Evolutionary conservation across 2,797 vertebrate species (phyloP).

Genomic region (Geotrypetes seraphini): DNA sequence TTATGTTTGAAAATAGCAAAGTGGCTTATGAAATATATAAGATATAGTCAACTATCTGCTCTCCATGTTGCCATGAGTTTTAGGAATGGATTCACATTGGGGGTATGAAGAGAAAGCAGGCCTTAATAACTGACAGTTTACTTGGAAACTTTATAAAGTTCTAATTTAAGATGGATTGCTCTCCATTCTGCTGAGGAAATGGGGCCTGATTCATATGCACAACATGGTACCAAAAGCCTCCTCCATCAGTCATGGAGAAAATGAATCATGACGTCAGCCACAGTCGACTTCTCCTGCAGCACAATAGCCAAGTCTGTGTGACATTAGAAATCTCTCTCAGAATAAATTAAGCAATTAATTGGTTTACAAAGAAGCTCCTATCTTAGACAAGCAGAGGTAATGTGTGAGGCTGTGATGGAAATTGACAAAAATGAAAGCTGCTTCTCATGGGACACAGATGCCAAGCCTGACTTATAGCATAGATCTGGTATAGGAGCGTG

Average conservation of each 20-base stretch:
- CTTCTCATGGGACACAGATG: slow-evolving; percentile 16
- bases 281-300: slow-evolving; percentile 13
- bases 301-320: slow-evolving; percentile 33
- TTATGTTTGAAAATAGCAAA: too few relatives aligned
- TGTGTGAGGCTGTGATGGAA: slow-evolving; percentile 17
- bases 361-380: slow-evolving; percentile 46
- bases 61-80: too few relatives aligned
- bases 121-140: slow-evolving; percentile 5
- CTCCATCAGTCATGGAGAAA: slow-evolving; percentile 41
- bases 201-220: slow-evolving; percentile 33
- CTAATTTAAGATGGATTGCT: slow-evolving; percentile 30
- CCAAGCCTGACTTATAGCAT: too few relatives aligned
- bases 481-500: too few relatives aligned
- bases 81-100: too few relatives aligned
- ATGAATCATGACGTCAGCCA: slow-evolving; percentile 34
- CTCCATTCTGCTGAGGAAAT: slow-evolving; percentile 17
- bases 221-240: slow-evolving; percentile 9
- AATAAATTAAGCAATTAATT: slow-evolving; percentile 53
- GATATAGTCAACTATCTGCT: too few relatives aligned
- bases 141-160: slow-evolving; percentile 22
- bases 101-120: too few relatives aligned
- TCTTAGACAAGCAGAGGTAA: slow-evolving; percentile 37
- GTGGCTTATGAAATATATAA: too few relatives aligned
- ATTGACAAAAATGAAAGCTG: slow-evolving; percentile 12
- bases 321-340: slow-evolving; percentile 19